Conservation (phyloP, 2,797 vertebrate species). For the Florisuga fusca region DNA sequence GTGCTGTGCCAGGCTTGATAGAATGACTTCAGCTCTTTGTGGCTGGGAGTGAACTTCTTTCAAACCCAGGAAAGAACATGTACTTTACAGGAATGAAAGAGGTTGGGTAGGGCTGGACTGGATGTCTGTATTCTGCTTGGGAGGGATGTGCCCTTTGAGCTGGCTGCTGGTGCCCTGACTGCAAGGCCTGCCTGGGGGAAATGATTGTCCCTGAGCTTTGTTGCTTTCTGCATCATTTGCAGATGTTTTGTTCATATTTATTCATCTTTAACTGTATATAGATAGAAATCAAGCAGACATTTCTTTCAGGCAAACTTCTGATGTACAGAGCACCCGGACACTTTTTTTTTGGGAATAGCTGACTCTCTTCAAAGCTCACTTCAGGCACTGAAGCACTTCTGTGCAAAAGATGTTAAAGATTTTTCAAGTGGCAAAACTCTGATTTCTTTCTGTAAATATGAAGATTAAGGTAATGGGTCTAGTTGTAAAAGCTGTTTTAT, state of each 20-base stretch:
- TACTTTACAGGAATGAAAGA: accelerated
- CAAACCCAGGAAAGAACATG: not conserved
- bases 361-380: not conserved
- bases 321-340: not conserved
- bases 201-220: accelerated
- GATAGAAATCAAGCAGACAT: not conserved
- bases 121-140: not conserved
- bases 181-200: not conserved
- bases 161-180: not conserved
- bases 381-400: not conserved
- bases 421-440: not conserved
- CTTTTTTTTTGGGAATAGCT: not conserved
- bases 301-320: not conserved
- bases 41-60: not conserved
- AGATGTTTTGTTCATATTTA: not conserved
- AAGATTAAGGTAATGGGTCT: not conserved
- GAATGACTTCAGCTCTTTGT: not conserved
- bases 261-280: not conserved
- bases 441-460: not conserved
- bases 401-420: not conserved
- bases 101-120: not conserved
- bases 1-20: not conserved
- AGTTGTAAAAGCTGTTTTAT: not conserved
- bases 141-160: not conserved
- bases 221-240: not conserved